Evolutionary conservation across 2,797 vertebrate species (phyloP).

Genomic region (Sciurus vulgaris): DNA sequence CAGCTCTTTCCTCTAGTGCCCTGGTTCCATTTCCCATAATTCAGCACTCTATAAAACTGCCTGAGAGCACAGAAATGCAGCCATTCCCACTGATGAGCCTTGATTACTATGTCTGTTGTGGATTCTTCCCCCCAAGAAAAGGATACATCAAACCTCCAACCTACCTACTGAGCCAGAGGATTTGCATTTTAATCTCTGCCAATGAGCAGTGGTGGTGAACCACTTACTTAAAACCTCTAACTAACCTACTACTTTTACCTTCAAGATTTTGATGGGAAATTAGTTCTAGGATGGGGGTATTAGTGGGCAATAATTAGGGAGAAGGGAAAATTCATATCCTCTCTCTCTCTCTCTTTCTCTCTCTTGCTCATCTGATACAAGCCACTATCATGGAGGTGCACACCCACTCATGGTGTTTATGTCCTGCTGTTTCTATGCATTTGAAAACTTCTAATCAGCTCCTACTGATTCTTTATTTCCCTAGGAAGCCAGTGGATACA

Average conservation of each 20-base stretch:
- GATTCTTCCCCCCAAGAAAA: neutral
- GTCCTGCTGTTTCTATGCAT: conserved; percentile 39
- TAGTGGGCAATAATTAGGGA: neutral
- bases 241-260: neutral
- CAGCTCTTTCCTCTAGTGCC: neutral
- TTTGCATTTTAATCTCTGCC: conserved; percentile 53
- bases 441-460: conserved; percentile 29
- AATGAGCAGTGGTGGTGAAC: neutral
- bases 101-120: neutral
- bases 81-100: neutral
- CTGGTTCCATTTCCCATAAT: neutral
- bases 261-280: conserved; percentile 23
- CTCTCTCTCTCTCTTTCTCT: too few relatives aligned
- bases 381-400: neutral
- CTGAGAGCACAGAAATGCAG: neutral
- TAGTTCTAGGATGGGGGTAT: neutral
- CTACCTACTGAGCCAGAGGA: neutral
- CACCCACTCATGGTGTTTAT: neutral
- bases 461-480: conserved; percentile 14
- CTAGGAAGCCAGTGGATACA: neutral
- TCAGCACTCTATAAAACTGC: neutral
- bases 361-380: neutral
- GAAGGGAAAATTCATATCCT: neutral
- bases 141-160: neutral
- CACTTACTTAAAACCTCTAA: conserved; percentile 34